Conservation (phyloP, 2,797 vertebrate species). For the Muscicapa comitata region DNA sequence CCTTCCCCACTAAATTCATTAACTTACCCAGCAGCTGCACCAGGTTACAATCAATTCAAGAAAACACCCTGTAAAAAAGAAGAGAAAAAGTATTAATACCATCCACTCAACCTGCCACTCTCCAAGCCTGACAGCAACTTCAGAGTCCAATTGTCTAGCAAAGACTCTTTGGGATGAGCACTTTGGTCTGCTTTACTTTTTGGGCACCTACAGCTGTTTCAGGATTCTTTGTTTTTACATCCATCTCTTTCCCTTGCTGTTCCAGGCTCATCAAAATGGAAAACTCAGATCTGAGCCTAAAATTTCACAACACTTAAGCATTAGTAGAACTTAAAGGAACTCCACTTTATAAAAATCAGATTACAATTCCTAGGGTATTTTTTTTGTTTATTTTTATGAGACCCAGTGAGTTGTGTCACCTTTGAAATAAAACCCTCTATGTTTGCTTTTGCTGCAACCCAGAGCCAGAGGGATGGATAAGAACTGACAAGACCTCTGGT, state of each 20-base stretch:
- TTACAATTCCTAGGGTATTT: background rate
- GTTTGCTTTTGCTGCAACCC: background rate
- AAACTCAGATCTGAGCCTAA: background rate
- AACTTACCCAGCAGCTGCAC: background rate
- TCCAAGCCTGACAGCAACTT: background rate
- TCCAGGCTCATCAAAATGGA: background rate
- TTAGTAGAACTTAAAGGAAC: background rate
- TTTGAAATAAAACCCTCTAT: background rate
- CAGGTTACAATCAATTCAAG: background rate
- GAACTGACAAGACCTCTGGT: background rate
- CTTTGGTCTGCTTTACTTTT: background rate
- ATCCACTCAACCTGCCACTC: background rate
- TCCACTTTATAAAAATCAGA: background rate
- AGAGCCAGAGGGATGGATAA: background rate
- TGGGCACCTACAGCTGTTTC: background rate
- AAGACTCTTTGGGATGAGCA: background rate
- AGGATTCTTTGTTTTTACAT: background rate
- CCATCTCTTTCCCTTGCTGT: background rate
- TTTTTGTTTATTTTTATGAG: background rate
- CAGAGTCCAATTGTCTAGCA: background rate
- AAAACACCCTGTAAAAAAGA: background rate
- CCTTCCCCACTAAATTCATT: background rate
- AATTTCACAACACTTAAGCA: background rate
- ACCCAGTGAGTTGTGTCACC: background rate
- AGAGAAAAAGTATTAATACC: background rate